A percentile compares a stretch with the other conserved stretches of the same genome.
phyloP scores from a whole-genome alignment of 2,113 vertebrate genomes.

The Periophthalmodon schlosseri region DNA sequence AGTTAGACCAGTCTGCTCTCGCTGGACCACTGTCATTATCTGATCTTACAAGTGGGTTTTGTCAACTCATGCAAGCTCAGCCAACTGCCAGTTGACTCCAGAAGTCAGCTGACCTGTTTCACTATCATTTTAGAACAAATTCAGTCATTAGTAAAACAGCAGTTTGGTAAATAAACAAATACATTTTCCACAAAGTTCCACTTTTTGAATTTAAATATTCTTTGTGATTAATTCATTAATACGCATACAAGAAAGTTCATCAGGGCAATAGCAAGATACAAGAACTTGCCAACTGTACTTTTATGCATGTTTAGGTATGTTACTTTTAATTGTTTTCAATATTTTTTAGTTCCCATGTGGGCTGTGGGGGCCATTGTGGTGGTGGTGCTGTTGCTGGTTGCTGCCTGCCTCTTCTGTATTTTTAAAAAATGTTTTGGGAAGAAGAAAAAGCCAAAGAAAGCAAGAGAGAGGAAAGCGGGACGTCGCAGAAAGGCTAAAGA shows the following conservation, averaged over 20 bases:
- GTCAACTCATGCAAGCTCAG: conserved; percentile 16
- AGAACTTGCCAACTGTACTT: background rate
- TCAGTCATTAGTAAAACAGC: background rate
- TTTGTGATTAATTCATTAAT: too few species aligned
- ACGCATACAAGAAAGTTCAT: too few species aligned
- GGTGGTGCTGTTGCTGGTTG: conserved; percentile 75
- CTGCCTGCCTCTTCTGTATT: conserved; percentile 81
- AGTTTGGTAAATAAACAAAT: background rate
- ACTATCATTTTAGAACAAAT: background rate
- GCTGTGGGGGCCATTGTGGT: conserved; percentile 83
- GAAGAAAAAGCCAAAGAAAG: conserved; percentile 85
- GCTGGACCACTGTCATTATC: conserved; percentile 44
- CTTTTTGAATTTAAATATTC: too few species aligned
- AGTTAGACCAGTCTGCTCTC: conserved; percentile 25
- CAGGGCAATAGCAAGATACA: background rate
- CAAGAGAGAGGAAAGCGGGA: conserved; percentile 80
- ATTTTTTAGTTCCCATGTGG: conserved; percentile 82
- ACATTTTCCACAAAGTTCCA: background rate
- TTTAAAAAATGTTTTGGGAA: conserved; percentile 83
- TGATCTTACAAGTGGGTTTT: conserved; percentile 35
- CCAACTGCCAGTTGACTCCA: conserved; percentile 19
- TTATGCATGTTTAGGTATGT: background rate
- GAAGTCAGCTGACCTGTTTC: background rate
- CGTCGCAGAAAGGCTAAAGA: conserved; percentile 68
- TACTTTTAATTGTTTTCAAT: background rate